These are phyloP conservation scores for Echiichthys vipera DNA, from an alignment of 2,797 vertebrate species.

Conservation along the genomic window DNA sequence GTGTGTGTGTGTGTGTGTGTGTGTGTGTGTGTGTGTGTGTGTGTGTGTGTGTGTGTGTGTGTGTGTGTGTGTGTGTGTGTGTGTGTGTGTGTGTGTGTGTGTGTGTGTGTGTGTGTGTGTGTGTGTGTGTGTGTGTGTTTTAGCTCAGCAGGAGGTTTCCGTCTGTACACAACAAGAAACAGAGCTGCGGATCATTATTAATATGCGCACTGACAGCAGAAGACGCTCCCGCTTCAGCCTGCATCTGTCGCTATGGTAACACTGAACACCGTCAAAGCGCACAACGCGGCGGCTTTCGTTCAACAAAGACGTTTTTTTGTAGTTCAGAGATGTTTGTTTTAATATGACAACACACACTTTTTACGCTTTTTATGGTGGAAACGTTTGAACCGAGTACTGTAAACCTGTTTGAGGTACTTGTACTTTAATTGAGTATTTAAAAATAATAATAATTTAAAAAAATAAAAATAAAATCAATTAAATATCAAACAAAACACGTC, in stretches of 20 bases:
- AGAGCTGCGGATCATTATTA: slow-evolving; percentile 30
- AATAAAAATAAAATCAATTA: too few species aligned
- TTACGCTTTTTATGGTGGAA: neutral
- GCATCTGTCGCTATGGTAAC: slow-evolving; percentile 44
- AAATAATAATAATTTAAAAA: too few species aligned
- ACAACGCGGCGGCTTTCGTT: neutral
- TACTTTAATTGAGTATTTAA: too few species aligned
- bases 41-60: slow-evolving; percentile 11
- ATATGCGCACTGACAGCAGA: slow-evolving; percentile 47
- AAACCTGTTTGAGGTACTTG: too few species aligned
- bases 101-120: slow-evolving; percentile 14
- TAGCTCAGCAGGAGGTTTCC: slow-evolving; percentile 52
- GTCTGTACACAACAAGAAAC: slow-evolving; percentile 41
- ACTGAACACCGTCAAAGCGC: neutral
- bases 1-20: slow-evolving; percentile 7
- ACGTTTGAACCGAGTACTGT: too few species aligned
- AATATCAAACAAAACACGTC: too few species aligned
- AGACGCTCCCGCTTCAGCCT: slow-evolving; percentile 19
- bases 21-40: slow-evolving; percentile 15
- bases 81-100: slow-evolving; percentile 4
- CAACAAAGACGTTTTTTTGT: neutral
- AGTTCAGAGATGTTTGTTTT: neutral
- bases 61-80: neutral
- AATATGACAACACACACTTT: neutral
- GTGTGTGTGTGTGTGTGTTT: slow-evolving; percentile 11